A percentile compares a stretch with the other conserved stretches of the same genome.
Conservation (phyloP, 2,113 vertebrate genomes). For the Cephalopholis sonnerati region DNA sequence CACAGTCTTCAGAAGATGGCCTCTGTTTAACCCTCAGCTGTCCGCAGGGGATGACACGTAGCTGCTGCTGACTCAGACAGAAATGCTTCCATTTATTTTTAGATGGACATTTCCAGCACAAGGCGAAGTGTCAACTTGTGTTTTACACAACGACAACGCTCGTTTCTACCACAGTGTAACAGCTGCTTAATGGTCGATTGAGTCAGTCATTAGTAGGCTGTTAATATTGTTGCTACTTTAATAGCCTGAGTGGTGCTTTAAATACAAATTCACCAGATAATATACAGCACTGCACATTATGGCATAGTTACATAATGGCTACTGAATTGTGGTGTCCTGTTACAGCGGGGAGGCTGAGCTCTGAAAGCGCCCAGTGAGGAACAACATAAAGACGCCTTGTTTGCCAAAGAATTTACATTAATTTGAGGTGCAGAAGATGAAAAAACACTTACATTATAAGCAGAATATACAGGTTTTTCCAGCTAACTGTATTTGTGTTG, state of each 20-base stretch:
- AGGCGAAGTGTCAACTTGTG: not conserved
- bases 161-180: not conserved
- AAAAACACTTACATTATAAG: not conserved
- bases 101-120: slow-evolving; percentile 20
- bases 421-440: too few species aligned
- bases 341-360: not conserved
- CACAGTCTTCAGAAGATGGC: not conserved
- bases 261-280: not conserved
- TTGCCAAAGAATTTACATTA: not conserved
- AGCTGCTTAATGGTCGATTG: not conserved
- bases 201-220: not conserved
- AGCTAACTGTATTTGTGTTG: not conserved
- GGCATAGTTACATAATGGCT: not conserved
- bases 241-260: not conserved
- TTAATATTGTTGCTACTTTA: not conserved
- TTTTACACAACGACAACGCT: not conserved
- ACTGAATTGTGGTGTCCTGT: not conserved
- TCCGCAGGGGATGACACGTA: not conserved
- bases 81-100: slow-evolving; percentile 53
- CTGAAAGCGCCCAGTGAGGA: not conserved
- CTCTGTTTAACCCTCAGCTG: slow-evolving; percentile 40
- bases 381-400: not conserved
- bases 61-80: slow-evolving; percentile 17
- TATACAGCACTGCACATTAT: not conserved
- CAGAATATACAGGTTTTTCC: not conserved